A percentile compares a stretch with the other conserved stretches of the same genome.
Evolutionary conservation across 2,797 vertebrate genomes (phyloP).

Genomic region (Ibycter americanus): DNA sequence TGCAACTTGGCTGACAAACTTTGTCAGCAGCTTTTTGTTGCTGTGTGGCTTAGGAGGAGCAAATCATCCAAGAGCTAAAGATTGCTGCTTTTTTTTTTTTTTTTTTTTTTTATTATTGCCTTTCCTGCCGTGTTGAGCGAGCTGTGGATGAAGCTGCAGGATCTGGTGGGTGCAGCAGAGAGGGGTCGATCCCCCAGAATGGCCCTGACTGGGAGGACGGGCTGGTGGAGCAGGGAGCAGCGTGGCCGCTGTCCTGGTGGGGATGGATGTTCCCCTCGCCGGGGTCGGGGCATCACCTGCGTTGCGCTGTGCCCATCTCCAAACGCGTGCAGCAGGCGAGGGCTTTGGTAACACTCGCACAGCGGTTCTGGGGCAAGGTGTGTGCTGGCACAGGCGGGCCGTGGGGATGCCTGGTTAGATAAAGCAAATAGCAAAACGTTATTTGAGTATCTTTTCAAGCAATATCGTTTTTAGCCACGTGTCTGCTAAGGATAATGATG

Average conservation of each 20-base stretch:
- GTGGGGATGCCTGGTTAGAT: not conserved
- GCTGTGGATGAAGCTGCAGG: not conserved
- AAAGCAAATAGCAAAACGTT: not conserved
- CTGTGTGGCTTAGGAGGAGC: not conserved
- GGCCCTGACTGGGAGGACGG: not conserved
- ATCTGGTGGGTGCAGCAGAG: not conserved
- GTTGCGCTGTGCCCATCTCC: accelerated
- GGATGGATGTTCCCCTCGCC: not conserved
- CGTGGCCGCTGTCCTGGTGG: not conserved
- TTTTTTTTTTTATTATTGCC: not conserved
- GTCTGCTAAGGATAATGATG: not conserved
- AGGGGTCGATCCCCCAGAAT: not conserved
- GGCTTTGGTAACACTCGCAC: accelerated
- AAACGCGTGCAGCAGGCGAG: not conserved
- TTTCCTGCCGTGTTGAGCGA: accelerated
- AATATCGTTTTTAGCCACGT: accelerated
- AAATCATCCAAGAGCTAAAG: not conserved
- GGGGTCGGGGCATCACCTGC: accelerated
- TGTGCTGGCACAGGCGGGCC: not conserved
- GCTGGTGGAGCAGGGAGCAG: not conserved
- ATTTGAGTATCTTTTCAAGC: not conserved
- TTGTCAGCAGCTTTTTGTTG: conserved; percentile 10
- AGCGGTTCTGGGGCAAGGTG: not conserved
- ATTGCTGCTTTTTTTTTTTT: too few species aligned
- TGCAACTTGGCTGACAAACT: conserved; percentile 7